These are phyloP conservation scores for Pachycephala philippinensis DNA, from an alignment of 2,113 vertebrate species.

Conservation along the genomic window DNA sequence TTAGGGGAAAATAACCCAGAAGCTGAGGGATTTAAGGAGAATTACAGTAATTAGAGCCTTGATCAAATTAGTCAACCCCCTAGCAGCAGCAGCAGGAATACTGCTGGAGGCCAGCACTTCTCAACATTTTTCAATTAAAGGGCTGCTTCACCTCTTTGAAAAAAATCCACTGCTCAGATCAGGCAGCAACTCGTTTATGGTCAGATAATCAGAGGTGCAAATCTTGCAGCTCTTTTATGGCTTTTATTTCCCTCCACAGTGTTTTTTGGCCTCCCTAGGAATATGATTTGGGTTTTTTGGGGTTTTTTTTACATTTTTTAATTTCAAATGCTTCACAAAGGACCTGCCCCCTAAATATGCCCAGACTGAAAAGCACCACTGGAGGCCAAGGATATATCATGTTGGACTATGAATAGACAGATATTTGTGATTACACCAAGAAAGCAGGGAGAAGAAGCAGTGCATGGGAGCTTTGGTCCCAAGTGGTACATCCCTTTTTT, in stretches of 20 bases:
- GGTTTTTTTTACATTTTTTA: neutral
- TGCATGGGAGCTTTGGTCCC: neutral
- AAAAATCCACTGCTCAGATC: neutral
- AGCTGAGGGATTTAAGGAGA: constrained; percentile 21
- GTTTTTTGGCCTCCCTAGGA: neutral
- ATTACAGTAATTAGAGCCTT: constrained; percentile 37
- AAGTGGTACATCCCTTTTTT: neutral
- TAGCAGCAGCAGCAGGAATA: neutral
- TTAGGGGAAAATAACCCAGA: neutral
- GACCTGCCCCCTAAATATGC: neutral
- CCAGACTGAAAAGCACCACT: neutral
- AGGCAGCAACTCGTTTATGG: fast-evolving
- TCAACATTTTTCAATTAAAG: neutral
- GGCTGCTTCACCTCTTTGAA: neutral
- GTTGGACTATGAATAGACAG: neutral
- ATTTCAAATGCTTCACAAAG: neutral
- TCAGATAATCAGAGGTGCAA: neutral
- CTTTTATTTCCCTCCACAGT: neutral
- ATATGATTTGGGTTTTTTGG: neutral
- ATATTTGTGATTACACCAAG: neutral
- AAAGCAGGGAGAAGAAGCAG: neutral
- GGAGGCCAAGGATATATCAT: neutral
- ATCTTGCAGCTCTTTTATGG: neutral
- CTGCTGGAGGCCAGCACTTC: neutral
- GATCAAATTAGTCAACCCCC: constrained; percentile 12